Evolutionary conservation across 1,140 invertebrate species (phyloP).

Genomic region (Saccostrea cuccullata): DNA sequence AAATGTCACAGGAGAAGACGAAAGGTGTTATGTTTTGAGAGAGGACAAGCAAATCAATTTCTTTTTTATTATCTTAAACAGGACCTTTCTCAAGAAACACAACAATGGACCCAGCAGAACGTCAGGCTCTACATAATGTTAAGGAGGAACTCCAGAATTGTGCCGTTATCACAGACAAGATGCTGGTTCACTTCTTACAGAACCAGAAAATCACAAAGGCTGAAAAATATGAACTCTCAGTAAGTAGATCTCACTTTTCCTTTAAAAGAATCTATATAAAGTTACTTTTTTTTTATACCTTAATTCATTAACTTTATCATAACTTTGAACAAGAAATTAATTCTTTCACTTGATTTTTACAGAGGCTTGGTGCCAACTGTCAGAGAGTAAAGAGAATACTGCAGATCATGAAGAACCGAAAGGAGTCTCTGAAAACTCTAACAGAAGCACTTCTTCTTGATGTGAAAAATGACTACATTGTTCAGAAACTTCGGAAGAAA

Average conservation of each 20-base stretch:
- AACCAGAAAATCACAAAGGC: slow-evolving; percentile 42
- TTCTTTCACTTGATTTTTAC: not conserved
- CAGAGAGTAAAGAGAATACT: slow-evolving; percentile 22
- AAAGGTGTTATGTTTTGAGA: not conserved
- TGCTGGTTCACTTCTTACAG: not conserved
- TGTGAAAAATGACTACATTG: slow-evolving; percentile 25
- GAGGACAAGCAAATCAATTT: not conserved
- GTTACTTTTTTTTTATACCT: not conserved
- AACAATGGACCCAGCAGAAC: slow-evolving; percentile 24
- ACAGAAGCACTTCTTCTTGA: not conserved
- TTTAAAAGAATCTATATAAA: no score
- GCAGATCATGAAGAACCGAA: slow-evolving; percentile 27
- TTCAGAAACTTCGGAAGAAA: slow-evolving; percentile 37
- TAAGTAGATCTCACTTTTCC: not conserved
- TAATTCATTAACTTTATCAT: not conserved
- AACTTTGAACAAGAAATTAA: not conserved
- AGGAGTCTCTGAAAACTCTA: slow-evolving; percentile 7
- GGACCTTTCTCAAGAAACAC: not conserved
- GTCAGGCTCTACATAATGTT: slow-evolving; percentile 22
- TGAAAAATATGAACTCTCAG: slow-evolving; percentile 39
- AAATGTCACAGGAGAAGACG: not conserved
- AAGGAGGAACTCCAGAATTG: slow-evolving; percentile 18
- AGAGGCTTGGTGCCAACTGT: slow-evolving; percentile 1
- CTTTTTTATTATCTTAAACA: not conserved
- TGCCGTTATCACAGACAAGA: slow-evolving; percentile 13